Conservation (phyloP, 2,888 invertebrate species). For the Parnassius smintheus region DNA sequence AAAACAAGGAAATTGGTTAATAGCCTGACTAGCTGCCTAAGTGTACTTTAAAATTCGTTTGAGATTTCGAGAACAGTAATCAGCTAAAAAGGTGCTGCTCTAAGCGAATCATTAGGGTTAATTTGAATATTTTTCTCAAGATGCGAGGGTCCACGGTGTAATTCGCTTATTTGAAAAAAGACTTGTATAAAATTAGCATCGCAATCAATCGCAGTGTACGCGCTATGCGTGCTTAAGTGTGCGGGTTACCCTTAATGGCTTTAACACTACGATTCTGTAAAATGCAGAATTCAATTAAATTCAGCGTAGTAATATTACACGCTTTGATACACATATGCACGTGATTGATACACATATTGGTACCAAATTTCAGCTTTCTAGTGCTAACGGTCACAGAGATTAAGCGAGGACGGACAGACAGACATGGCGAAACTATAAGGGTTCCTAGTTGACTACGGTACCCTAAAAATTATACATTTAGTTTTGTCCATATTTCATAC, state of each 20-base stretch:
- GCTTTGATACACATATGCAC: no score
- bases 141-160: constrained; percentile 37
- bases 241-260: not conserved
- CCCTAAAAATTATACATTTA: no score
- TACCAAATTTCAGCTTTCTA: no score
- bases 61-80: constrained; percentile 49
- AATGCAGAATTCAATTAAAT: constrained; percentile 1
- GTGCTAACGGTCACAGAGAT: no score
- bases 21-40: constrained; percentile 14
- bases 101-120: constrained; percentile 58
- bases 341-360: no score
- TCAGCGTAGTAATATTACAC: not conserved
- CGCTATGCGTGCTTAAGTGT: not conserved
- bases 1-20: constrained; percentile 25
- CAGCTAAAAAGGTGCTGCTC: constrained; percentile 55
- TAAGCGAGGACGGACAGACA: no score
- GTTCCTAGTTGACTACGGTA: no score
- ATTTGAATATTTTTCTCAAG: constrained; percentile 62
- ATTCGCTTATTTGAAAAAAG: constrained; percentile 11
- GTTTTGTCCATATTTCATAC: no score
- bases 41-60: constrained; percentile 43
- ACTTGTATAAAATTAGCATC: constrained; percentile 27
- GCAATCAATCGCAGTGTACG: not conserved
- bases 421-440: no score
- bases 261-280: not conserved